These are phyloP conservation scores for Atopsyche davidsoni DNA, from an alignment of 1,140 invertebrate genomes.

Conservation along the genomic window DNA sequence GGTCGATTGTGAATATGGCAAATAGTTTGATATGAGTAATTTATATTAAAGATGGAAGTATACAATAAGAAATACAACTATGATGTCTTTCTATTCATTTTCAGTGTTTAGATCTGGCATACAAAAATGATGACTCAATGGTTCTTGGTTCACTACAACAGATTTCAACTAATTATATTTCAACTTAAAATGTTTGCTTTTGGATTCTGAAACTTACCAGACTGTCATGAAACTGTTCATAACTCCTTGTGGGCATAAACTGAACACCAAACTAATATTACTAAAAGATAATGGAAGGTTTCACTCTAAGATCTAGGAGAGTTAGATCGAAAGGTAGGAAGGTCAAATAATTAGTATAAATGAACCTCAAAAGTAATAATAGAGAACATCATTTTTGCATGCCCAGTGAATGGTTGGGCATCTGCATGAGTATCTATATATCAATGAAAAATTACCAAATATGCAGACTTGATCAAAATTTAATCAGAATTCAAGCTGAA, in stretches of 20 bases:
- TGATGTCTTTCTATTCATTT: no score
- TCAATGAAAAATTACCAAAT: no score
- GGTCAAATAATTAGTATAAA: slow-evolving; percentile 9
- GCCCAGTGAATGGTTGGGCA: slow-evolving; percentile 20
- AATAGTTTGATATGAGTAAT: no score
- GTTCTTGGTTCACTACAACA: slow-evolving; percentile 24
- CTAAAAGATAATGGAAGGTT: slow-evolving; percentile 8
- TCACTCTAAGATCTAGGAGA: slow-evolving; percentile 15
- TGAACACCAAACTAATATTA: slow-evolving; percentile 48
- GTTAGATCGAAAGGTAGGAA: slow-evolving; percentile 8
- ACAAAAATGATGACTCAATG: slow-evolving; percentile 31
- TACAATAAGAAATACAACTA: no score
- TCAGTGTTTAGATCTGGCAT: slow-evolving; percentile 25
- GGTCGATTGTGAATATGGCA: no score
- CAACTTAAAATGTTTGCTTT: slow-evolving; percentile 17
- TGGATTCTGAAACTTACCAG: slow-evolving; percentile 63
- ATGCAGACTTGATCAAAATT: no score
- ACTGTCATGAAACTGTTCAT: slow-evolving; percentile 84
- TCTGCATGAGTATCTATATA: slow-evolving; percentile 14
- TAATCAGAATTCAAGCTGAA: no score
- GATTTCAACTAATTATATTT: slow-evolving; percentile 16
- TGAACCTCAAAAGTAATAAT: slow-evolving; percentile 5
- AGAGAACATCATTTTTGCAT: slow-evolving; percentile 31
- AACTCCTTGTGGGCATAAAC: slow-evolving; percentile 78
- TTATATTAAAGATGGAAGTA: no score